Conservation (phyloP, 2,797 vertebrate genomes). For the Buceros bicornis region DNA sequence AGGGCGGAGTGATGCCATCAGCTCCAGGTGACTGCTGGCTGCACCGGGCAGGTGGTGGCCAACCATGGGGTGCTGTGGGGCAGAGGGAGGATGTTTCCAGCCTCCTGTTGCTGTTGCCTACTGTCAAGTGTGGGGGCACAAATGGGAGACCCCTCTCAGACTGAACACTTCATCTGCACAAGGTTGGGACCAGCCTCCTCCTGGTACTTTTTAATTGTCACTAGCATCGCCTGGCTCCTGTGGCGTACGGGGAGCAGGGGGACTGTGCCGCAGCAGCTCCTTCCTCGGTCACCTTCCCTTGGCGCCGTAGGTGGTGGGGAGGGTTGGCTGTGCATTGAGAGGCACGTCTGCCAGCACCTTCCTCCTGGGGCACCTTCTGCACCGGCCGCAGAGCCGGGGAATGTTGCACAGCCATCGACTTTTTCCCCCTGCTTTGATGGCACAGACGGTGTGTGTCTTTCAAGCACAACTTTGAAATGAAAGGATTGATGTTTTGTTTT, state of each 20-base stretch:
- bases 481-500: neutral
- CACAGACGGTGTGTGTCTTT: neutral
- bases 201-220: no score
- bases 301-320: no score
- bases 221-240: fast-evolving
- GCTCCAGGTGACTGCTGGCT: neutral
- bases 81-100: neutral
- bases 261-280: neutral
- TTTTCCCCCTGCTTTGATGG: neutral
- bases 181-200: neutral
- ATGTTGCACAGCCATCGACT: neutral
- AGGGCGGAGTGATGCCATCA: fast-evolving
- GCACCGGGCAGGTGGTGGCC: neutral
- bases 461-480: neutral
- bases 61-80: fast-evolving
- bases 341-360: fast-evolving
- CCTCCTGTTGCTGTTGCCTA: no score
- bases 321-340: fast-evolving
- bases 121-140: neutral
- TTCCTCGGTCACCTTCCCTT: neutral
- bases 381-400: fast-evolving
- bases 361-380: neutral
- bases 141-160: neutral
- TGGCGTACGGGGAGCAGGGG: fast-evolving
- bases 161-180: fast-evolving